Base-by-base conservation (phyloP, 2,888 invertebrate genomes). In the Pogonocherus hispidulus region DNA sequence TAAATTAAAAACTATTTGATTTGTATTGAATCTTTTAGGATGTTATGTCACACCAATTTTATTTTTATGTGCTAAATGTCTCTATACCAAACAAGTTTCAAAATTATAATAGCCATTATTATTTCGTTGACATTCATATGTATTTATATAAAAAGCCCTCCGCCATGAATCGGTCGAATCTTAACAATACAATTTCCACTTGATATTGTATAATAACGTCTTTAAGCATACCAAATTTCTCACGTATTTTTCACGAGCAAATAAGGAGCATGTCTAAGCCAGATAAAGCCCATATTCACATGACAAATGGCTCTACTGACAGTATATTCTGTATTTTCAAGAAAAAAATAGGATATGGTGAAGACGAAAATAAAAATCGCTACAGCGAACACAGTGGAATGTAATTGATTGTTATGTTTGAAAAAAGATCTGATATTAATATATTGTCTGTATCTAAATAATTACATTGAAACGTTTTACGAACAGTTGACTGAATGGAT, bases 231-330 rank as follows among this genome's bases (percentile, higher is more conserved):
- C 59, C 16, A 59, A 59, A 59, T 59, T 56, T 59, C 64, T 49
- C 41, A 56, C 64, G 55, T 54, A 64, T 64, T 54, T 64, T 64
- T 56, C 64, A 63, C 46, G n/a, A 55, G 54, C 55, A 64, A 64
- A 64, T 64, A 64, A 47, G 51, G 49, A 55, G 59, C 49, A 66
- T 59, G 66, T 59, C 66, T 66, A 49, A 57, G 37, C 64, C 64
- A 64, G 64, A 64, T 64, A 64, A 64, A 64, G 47, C 64, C 56
- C 64, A 56, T 64, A 59, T 41, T 27, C 46, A 47, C 44, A 54
- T 64, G 64, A 64, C 64, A 64, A 64, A 64, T 64, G 56, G 32
- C 46, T 56, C 64, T 23, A 54, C 54, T 56, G 64, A 56, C 64
- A 64, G 32, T 49, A 47, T 64, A 64, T 44, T 46, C 46, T 64